These are phyloP conservation scores for Doryteuthis pealeii DNA, from an alignment of 1,140 invertebrate species.

Conservation along the genomic window DNA sequence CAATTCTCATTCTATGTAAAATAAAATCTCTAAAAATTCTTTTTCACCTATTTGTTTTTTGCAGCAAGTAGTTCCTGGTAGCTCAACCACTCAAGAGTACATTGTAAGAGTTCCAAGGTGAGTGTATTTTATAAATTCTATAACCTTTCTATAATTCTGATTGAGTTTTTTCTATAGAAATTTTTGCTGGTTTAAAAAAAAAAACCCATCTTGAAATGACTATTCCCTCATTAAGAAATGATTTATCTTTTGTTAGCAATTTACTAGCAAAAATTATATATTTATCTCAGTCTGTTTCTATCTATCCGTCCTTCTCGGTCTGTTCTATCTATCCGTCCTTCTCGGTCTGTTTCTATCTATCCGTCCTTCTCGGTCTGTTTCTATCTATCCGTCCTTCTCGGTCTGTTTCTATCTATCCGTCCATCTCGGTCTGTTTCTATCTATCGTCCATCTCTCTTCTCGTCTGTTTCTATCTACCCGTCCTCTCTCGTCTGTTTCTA, in stretches of 20 bases:
- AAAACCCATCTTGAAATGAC: neutral
- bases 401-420: too few species aligned
- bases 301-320: too few species aligned
- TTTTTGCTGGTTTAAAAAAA: neutral
- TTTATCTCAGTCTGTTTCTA: neutral
- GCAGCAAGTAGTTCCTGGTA: conserved; percentile 19
- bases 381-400: too few species aligned
- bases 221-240: neutral
- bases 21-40: neutral
- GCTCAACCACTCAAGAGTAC: conserved; percentile 33
- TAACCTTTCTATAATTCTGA: neutral
- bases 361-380: too few species aligned
- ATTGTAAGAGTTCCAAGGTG: conserved; percentile 43
- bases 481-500: too few species aligned
- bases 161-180: neutral
- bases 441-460: too few species aligned
- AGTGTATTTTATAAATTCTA: conserved; percentile 10
- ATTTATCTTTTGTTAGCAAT: neutral
- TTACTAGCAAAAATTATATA: neutral
- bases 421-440: too few species aligned
- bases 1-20: neutral
- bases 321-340: too few species aligned
- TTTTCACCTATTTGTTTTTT: neutral
- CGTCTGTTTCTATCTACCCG: too few species aligned
- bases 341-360: too few species aligned